A percentile compares a stretch with the other conserved stretches of the same genome.
Conservation (phyloP, 2,888 invertebrate species). For the Drosophila pseudotakahashii region DNA sequence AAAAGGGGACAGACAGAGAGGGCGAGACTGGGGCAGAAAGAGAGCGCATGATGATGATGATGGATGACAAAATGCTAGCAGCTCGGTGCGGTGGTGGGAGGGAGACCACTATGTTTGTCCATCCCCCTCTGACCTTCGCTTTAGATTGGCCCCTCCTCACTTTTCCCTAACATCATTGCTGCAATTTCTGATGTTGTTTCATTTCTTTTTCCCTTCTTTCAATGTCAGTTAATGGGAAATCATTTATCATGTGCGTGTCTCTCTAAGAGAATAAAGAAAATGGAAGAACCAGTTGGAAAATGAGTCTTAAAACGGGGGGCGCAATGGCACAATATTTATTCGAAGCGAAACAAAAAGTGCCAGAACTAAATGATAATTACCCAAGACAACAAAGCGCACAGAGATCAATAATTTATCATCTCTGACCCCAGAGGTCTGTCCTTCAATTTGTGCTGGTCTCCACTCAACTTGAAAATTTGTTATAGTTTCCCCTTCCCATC, state of each 20-base stretch:
- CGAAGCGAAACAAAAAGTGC: slow-evolving; percentile 62
- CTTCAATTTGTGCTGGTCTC: slow-evolving; percentile 21
- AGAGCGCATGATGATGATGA: slow-evolving; percentile 62
- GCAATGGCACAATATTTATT: slow-evolving; percentile 7
- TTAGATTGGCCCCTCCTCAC: slow-evolving; percentile 16
- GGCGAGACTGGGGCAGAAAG: slow-evolving; percentile 1
- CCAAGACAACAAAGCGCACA: slow-evolving; percentile 26
- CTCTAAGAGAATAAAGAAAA: slow-evolving; percentile 15
- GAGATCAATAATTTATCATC: slow-evolving; percentile 42
- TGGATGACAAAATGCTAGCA: slow-evolving; percentile 71
- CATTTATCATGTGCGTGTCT: slow-evolving; percentile 79
- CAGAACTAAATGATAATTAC: slow-evolving; percentile 79
- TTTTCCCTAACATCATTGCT: slow-evolving; percentile 28
- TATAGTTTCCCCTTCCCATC: slow-evolving; percentile 33
- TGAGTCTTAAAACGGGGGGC: slow-evolving; percentile 2
- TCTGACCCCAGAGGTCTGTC: slow-evolving; percentile 22
- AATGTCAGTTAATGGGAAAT: slow-evolving; percentile 79
- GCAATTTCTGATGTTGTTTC: slow-evolving; percentile 39
- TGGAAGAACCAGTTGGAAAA: slow-evolving; percentile 10
- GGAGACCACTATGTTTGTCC: background rate
- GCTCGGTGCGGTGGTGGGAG: slow-evolving; percentile 9
- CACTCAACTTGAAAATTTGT: slow-evolving; percentile 37
- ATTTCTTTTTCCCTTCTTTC: slow-evolving; percentile 40
- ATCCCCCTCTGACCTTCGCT: slow-evolving; percentile 20
- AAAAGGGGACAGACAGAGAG: slow-evolving; percentile 20